Evolutionary conservation across 2,113 vertebrate genomes (phyloP), one percentile per base, ranked within the genome.

Genomic region (Lagopus muta): DNA sequence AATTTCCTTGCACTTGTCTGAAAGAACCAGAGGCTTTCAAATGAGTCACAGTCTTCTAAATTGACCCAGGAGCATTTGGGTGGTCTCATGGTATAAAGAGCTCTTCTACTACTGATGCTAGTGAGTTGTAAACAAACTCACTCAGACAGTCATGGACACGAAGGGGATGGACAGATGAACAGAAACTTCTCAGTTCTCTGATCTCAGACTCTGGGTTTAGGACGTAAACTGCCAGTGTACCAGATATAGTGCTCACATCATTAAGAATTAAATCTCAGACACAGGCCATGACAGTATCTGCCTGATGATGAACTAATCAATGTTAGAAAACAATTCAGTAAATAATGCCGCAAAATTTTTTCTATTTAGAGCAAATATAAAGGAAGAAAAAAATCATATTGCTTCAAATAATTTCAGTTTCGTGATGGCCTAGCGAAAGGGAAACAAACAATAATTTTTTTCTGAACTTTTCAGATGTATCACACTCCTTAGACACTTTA

Each of bases 181-280:
- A 28, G 55, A 75, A 80, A 47, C 22, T 88, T 70, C 25, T 13
- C 45, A 73, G 16, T 8, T 76, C 87, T 94, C 89, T 96, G 69
- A 74, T 96, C 69, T 93, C 89, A 96, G 75, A 90, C 67, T 76
- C 64, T 76, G 50, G 21, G 42, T 86, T 86, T 92, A 83, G 77
- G 77, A 95, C 74, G 88, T 65, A 87, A 96, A 94, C 67, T 91
- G 58, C 55, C 72, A 52, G 24, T 57, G 40, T 74, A 83, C 47
- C 80, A 72, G 86, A 90, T 30, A 66, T 89, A 96, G 95, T 77
- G 88, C 94, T 96, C 94, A 30, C 86, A 96, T 93, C 72, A 91
- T 97, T 97, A 96, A 96, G 97, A 96, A 96, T 88, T 96, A 96
- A 97, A 96, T 96, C 82, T 94, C 62, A 52, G 86, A 75, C 40